These are phyloP conservation scores for Chrysopilus asiliformis DNA, from an alignment of 2,888 invertebrate genomes.

Conservation along the genomic window DNA sequence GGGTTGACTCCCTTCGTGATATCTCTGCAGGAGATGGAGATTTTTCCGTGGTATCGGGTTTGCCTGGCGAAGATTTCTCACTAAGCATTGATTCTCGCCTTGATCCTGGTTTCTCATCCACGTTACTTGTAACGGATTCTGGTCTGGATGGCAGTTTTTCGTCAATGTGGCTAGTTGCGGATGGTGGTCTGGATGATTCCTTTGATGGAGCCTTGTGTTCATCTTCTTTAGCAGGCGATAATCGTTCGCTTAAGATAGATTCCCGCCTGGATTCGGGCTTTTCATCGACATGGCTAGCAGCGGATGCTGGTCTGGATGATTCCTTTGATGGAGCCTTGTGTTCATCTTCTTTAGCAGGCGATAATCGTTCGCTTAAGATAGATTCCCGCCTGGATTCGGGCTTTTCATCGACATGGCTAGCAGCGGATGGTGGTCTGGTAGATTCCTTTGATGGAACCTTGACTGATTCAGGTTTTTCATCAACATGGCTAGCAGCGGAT, in stretches of 20 bases:
- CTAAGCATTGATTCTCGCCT: not conserved
- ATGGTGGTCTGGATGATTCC: slow-evolving; percentile 5
- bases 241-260: slow-evolving; percentile 23
- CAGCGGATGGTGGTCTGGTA: slow-evolving; percentile 11
- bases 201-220: slow-evolving; percentile 1
- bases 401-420: no score
- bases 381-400: no score
- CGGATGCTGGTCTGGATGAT: slow-evolving; percentile 9
- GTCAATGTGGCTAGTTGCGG: slow-evolving; percentile 1
- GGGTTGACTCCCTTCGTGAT: slow-evolving; percentile 23
- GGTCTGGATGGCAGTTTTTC: slow-evolving; percentile 13
- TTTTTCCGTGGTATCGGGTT: no score
- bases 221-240: slow-evolving; percentile 12
- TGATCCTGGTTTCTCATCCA: not conserved
- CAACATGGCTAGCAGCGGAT: slow-evolving; percentile 7
- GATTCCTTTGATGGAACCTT: slow-evolving; percentile 9
- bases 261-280: slow-evolving; percentile 20
- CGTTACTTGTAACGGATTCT: slow-evolving; percentile 7
- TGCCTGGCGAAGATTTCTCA: no score
- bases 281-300: slow-evolving; percentile 3
- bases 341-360: no score
- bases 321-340: slow-evolving; percentile 4
- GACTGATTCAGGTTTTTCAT: not conserved
- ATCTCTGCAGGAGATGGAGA: slow-evolving; percentile 10
- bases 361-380: no score